Conservation (phyloP, 2,888 invertebrate species). For the Arctia plantaginis region DNA sequence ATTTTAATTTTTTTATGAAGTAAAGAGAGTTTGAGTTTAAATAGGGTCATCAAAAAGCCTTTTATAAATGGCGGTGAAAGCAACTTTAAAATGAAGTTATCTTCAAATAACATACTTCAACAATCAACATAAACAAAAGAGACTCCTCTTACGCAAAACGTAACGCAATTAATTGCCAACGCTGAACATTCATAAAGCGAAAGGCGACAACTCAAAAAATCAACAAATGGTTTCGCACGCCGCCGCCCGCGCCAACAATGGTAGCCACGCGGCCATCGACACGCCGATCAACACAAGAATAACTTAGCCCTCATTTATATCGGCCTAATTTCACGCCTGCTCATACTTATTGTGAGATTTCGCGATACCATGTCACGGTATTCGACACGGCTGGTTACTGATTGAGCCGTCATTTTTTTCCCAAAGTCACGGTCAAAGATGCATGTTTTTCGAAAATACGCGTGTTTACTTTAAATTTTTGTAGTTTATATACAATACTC, state of each 20-base stretch:
- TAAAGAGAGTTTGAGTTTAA: too few species aligned
- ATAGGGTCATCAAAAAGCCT: too few species aligned
- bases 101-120: neutral
- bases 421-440: constrained; percentile 30
- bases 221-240: constrained; percentile 79
- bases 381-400: constrained; percentile 78
- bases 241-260: constrained; percentile 63
- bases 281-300: constrained; percentile 70
- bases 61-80: too few species aligned
- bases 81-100: too few species aligned
- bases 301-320: constrained; percentile 79
- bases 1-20: too few species aligned
- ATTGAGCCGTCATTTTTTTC: constrained; percentile 77
- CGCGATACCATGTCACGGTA: constrained; percentile 79
- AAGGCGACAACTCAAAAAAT: constrained; percentile 71
- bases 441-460: constrained; percentile 24
- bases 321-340: constrained; percentile 81
- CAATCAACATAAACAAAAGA: constrained; percentile 43
- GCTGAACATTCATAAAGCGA: constrained; percentile 61
- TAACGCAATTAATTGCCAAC: constrained; percentile 71
- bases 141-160: constrained; percentile 41
- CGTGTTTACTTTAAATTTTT: constrained; percentile 39
- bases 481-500: constrained; percentile 53
- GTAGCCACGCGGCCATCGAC: constrained; percentile 77
- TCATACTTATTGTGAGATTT: constrained; percentile 81